Evolutionary conservation across 2,797 vertebrate species (phyloP).

Genomic region (Dryobates pubescens): DNA sequence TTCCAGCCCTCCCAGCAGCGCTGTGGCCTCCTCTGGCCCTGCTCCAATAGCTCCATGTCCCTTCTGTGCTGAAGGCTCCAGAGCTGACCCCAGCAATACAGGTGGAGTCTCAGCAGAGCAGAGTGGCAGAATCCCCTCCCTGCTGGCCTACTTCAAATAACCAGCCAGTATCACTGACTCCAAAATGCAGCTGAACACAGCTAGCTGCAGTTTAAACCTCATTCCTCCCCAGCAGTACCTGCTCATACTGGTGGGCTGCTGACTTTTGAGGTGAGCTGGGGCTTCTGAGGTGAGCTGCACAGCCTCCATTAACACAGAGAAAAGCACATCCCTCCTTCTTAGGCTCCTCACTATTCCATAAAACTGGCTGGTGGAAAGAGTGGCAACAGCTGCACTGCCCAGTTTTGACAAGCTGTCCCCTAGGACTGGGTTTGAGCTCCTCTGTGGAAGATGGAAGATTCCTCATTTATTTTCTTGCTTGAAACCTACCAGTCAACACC

Average conservation of each 20-base stretch:
- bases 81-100: too few species aligned
- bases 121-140: too few species aligned
- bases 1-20: too few species aligned
- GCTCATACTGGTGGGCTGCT: neutral
- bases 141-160: neutral
- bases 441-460: neutral
- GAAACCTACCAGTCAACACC: neutral
- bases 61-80: too few species aligned
- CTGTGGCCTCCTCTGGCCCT: too few species aligned
- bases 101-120: too few species aligned
- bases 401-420: neutral
- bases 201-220: neutral
- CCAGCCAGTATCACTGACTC: neutral
- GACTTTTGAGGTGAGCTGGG: neutral
- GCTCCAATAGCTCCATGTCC: too few species aligned
- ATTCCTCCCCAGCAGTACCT: neutral
- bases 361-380: accelerated
- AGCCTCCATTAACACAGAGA: neutral
- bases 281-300: neutral
- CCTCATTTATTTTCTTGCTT: neutral
- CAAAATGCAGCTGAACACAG: neutral
- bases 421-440: neutral
- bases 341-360: neutral
- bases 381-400: neutral
- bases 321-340: neutral